Conservation (phyloP, 2,113 vertebrate species). For the Lutjanus erythropterus region DNA sequence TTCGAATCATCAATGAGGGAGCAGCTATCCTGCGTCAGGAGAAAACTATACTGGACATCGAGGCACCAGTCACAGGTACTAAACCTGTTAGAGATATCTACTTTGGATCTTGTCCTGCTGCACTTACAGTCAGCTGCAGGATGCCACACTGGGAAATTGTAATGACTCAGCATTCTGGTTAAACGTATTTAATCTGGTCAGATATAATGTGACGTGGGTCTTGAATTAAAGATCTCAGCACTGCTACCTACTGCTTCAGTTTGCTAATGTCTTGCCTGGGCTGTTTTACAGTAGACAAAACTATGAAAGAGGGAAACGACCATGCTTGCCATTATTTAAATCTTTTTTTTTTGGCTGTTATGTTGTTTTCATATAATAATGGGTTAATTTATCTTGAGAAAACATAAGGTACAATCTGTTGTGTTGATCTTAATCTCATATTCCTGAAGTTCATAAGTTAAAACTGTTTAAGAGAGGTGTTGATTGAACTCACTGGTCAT, state of each 20-base stretch:
- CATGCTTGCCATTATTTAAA: too few species aligned
- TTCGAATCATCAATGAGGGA: constrained; percentile 85
- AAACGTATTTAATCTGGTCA: not conserved
- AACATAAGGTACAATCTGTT: too few species aligned
- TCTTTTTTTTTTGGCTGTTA: too few species aligned
- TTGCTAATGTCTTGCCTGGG: not conserved
- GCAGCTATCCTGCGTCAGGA: constrained; percentile 87
- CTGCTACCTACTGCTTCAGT: not conserved
- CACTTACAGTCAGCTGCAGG: not conserved
- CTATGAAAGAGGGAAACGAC: too few species aligned
- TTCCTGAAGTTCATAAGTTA: too few species aligned
- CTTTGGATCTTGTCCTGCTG: not conserved
- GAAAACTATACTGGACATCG: constrained; percentile 89
- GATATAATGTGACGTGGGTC: not conserved
- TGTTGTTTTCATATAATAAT: too few species aligned
- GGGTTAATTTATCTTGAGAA: too few species aligned
- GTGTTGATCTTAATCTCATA: too few species aligned
- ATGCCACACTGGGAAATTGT: not conserved
- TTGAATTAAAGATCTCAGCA: not conserved
- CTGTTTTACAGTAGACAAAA: not conserved
- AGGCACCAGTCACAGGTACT: constrained; percentile 88
- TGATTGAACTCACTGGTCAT: too few species aligned
- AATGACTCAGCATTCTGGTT: not conserved
- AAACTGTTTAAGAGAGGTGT: too few species aligned
- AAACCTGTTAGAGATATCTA: not conserved